A percentile compares a stretch with the other conserved stretches of the same genome.
Evolutionary conservation across 2,888 invertebrate species (phyloP).

Genomic region (Callimorpha dominula): DNA sequence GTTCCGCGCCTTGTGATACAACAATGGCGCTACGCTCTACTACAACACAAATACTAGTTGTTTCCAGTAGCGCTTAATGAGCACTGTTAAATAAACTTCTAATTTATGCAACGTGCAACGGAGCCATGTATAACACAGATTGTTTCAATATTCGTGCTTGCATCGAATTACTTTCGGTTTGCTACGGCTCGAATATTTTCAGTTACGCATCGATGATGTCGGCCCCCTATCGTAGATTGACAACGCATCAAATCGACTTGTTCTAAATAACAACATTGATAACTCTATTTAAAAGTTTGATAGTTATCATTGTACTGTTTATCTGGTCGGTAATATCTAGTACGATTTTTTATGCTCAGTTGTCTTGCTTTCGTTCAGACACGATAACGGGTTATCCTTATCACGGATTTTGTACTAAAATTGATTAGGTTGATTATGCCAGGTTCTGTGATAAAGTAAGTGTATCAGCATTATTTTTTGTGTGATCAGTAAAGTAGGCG

Average conservation of each 20-base stretch:
- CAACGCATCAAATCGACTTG: conserved; percentile 58
- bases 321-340: conserved; percentile 58
- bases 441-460: conserved; percentile 61
- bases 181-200: conserved; percentile 65
- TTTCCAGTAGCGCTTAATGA: conserved; percentile 75
- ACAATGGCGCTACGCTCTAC: conserved; percentile 60
- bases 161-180: conserved; percentile 67
- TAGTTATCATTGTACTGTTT: conserved; percentile 59
- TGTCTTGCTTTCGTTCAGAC: conserved; percentile 67
- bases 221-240: conserved; percentile 60
- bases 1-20: conserved; percentile 58
- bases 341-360: conserved; percentile 65
- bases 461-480: conserved; percentile 66
- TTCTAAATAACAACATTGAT: conserved; percentile 63
- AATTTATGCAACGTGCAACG: conserved; percentile 65
- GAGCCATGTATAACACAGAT: conserved; percentile 49
- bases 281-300: conserved; percentile 54
- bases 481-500: conserved; percentile 68
- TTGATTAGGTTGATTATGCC: conserved; percentile 77
- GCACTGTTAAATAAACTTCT: conserved; percentile 67
- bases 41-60: conserved; percentile 61
- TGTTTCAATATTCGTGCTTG: conserved; percentile 65
- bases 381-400: conserved; percentile 62
- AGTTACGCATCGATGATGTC: conserved; percentile 65
- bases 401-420: conserved; percentile 73